These are phyloP conservation scores for Eulacestoma nigropectus DNA, from an alignment of 2,113 vertebrate genomes.

Conservation along the genomic window DNA sequence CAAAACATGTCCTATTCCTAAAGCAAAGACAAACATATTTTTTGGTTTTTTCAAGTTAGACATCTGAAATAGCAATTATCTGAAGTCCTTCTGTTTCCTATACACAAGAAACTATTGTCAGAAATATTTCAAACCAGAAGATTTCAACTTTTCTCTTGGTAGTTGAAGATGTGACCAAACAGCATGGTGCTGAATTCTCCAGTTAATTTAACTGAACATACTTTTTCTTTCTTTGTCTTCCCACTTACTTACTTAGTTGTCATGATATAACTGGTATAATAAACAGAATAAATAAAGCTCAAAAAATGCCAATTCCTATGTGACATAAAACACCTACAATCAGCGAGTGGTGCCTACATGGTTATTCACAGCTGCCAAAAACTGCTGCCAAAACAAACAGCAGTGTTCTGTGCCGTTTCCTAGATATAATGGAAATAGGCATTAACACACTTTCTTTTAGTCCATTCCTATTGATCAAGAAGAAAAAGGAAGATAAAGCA, in stretches of 20 bases:
- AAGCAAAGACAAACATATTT: background rate
- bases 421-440: background rate
- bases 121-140: background rate
- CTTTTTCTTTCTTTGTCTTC: background rate
- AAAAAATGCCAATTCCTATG: background rate
- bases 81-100: background rate
- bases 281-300: background rate
- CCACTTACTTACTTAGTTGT: background rate
- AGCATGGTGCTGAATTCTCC: background rate
- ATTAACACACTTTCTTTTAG: background rate
- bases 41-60: background rate
- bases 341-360: fast-evolving
- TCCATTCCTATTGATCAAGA: background rate
- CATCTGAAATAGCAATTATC: background rate
- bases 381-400: background rate
- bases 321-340: background rate
- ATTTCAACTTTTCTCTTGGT: background rate
- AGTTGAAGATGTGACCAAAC: background rate
- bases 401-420: background rate
- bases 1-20: background rate
- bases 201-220: background rate
- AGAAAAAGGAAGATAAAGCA: background rate
- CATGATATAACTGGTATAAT: background rate
- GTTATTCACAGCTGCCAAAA: background rate
- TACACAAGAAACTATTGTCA: background rate